These are phyloP conservation scores for Unio delphinus DNA, from an alignment of 2,888 invertebrate genomes.

Conservation along the genomic window DNA sequence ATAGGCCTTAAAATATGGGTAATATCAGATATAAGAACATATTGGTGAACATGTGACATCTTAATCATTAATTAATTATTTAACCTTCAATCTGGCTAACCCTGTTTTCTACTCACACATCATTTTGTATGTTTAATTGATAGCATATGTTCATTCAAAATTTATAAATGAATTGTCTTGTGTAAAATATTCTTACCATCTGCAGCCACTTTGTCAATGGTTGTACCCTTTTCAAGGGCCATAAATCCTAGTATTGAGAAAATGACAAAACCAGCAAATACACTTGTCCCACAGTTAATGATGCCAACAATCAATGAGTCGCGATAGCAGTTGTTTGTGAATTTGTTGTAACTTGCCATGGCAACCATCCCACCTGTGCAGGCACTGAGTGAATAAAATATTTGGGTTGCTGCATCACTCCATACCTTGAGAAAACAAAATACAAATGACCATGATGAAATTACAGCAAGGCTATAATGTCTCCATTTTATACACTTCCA, in stretches of 20 bases:
- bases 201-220: slow-evolving; percentile 65
- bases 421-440: slow-evolving; percentile 51
- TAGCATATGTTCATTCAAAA: no score
- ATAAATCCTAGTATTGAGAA: slow-evolving; percentile 77
- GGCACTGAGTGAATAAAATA: slow-evolving; percentile 67
- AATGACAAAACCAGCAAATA: slow-evolving; percentile 71
- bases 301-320: slow-evolving; percentile 70
- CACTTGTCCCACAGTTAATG: slow-evolving; percentile 70
- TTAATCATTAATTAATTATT: no score
- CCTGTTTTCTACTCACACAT: no score
- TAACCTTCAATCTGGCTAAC: no score
- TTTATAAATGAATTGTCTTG: not conserved
- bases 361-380: slow-evolving; percentile 69
- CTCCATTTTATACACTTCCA: no score
- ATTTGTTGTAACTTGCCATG: slow-evolving; percentile 69
- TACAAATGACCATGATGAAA: no score
- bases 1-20: no score
- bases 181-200: slow-evolving; percentile 56
- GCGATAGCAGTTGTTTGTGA: slow-evolving; percentile 67
- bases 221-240: slow-evolving; percentile 70
- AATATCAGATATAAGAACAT: no score
- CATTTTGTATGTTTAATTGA: no score
- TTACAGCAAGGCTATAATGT: no score
- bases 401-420: slow-evolving; percentile 68
- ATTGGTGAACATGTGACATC: no score